Percentiles rank a stretch among this genome's conserved stretches.
phyloP scores from a whole-genome alignment of 2,797 vertebrate species.

The Podarcis lilfordi region DNA sequence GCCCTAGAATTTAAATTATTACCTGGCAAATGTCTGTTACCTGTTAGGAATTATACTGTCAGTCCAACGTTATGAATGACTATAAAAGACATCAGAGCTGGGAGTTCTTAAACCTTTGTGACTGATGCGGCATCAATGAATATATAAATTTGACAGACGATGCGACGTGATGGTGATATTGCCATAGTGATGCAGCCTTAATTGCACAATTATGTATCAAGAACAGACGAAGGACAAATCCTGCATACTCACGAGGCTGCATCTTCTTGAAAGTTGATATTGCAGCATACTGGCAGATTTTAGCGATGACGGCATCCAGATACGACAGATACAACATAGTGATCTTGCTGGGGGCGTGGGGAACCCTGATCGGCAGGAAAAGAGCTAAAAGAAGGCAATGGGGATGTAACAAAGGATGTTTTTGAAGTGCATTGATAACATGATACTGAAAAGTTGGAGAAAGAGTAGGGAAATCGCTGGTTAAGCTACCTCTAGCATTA shows the following conservation, averaged over 20 bases:
- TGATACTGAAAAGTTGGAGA: neutral
- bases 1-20: conserved; percentile 40
- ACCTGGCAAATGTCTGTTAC: neutral
- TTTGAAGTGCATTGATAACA: neutral
- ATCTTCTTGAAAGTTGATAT: conserved; percentile 5
- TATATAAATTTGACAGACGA: conserved; percentile 15
- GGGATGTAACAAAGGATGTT: neutral
- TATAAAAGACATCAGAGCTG: neutral
- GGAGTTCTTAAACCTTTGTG: neutral
- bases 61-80: conserved; percentile 17
- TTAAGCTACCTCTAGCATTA: neutral
- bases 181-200: conserved; percentile 18
- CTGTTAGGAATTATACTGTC: conserved; percentile 27
- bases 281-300: conserved; percentile 24
- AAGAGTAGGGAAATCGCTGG: neutral
- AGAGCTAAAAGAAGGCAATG: neutral
- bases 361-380: neutral
- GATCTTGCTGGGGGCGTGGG: neutral
- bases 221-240: neutral
- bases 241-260: neutral
- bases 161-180: neutral
- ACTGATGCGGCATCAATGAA: neutral
- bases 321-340: neutral
- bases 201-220: neutral
- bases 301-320: neutral